Percentiles rank a stretch among this genome's conserved stretches.
phyloP scores from a whole-genome alignment of 2,797 vertebrate species.

The Pogoniulus pusillus region DNA sequence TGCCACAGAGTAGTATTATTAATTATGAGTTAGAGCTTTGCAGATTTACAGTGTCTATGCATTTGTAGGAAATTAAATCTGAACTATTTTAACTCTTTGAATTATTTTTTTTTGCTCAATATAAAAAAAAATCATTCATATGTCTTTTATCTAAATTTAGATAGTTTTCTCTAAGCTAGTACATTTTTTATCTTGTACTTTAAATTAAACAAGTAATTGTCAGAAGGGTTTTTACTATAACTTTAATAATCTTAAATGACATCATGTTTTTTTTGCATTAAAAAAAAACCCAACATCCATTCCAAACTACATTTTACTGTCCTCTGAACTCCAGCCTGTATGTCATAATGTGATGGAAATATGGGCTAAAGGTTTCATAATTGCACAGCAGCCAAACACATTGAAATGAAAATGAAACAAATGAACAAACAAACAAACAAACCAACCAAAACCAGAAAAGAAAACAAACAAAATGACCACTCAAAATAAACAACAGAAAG shows the following conservation, averaged over 20 bases:
- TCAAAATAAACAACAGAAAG: not conserved
- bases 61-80: not conserved
- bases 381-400: not conserved
- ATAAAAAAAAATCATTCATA: too few relatives aligned
- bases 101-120: too few relatives aligned
- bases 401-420: not conserved
- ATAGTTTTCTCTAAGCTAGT: not conserved
- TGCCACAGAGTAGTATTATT: not conserved
- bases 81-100: too few relatives aligned
- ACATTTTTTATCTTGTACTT: not conserved
- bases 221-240: not conserved
- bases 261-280: not conserved
- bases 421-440: too few relatives aligned
- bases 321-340: not conserved
- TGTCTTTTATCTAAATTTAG: too few relatives aligned
- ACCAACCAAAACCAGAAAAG: too few relatives aligned
- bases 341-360: too few relatives aligned
- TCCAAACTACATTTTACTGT: not conserved
- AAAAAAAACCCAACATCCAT: not conserved
- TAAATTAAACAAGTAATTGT: not conserved
- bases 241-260: not conserved
- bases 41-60: not conserved
- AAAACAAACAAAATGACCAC: not conserved
- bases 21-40: not conserved
- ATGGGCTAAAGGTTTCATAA: too few relatives aligned